Evolutionary conservation across 2,888 invertebrate species (phyloP).

Genomic region (Smittia aterrima): DNA sequence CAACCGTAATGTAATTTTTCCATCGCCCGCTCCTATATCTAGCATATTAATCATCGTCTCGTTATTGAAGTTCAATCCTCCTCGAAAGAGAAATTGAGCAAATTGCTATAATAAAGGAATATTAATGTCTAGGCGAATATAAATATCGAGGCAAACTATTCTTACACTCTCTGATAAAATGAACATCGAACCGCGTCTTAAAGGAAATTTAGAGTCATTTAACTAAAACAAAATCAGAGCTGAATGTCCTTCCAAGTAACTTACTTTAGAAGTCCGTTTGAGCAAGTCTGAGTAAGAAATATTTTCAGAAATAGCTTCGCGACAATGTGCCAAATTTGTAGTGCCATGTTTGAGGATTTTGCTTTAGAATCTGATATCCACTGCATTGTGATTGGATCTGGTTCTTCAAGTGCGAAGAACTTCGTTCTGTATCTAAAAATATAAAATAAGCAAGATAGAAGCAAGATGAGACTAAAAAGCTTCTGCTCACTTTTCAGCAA

Average conservation of each 20-base stretch:
- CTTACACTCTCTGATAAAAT: slow-evolving; percentile 70
- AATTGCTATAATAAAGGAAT: slow-evolving; percentile 23
- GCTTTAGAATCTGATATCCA: slow-evolving; percentile 52
- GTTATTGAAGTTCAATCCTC: slow-evolving; percentile 48
- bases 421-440: slow-evolving; percentile 49
- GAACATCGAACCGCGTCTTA: slow-evolving; percentile 96
- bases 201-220: too few species aligned
- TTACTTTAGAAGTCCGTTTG: slow-evolving; percentile 87
- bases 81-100: slow-evolving; percentile 47
- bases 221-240: too few species aligned
- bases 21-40: slow-evolving; percentile 95
- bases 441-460: slow-evolving; percentile 46
- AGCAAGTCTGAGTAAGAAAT: slow-evolving; percentile 93
- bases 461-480: neutral
- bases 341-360: slow-evolving; percentile 60
- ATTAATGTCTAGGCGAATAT: neutral
- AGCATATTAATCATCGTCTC: slow-evolving; percentile 59
- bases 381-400: slow-evolving; percentile 49
- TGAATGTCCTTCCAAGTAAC: too few species aligned
- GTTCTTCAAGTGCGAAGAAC: slow-evolving; percentile 50
- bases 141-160: too few species aligned
- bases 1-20: slow-evolving; percentile 82
- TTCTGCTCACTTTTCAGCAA: slow-evolving; percentile 11
- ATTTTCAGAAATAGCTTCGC: slow-evolving; percentile 80
- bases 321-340: slow-evolving; percentile 86